These are phyloP conservation scores for Fregetta grallaria DNA, from an alignment of 2,113 vertebrate genomes.

Conservation along the genomic window DNA sequence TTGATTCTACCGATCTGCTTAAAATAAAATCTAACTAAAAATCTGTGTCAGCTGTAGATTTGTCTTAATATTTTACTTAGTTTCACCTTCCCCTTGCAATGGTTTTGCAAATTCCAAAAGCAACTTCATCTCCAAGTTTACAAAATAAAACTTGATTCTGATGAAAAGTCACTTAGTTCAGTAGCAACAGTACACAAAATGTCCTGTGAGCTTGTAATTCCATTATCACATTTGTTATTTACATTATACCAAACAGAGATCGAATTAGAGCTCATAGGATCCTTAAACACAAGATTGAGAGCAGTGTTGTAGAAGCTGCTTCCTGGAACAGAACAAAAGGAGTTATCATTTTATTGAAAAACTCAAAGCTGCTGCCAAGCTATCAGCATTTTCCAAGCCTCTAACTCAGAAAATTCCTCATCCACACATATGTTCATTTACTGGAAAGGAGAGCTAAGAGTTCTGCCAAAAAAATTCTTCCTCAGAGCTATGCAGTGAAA, in stretches of 20 bases:
- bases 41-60: background rate
- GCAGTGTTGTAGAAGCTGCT: background rate
- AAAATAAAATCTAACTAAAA: background rate
- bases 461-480: background rate
- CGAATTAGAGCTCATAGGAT: background rate
- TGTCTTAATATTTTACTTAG: background rate
- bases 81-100: background rate
- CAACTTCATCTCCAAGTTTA: background rate
- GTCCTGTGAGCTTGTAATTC: background rate
- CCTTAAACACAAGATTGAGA: background rate
- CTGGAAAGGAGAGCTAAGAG: background rate
- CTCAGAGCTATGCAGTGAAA: background rate
- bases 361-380: background rate
- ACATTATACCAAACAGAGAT: background rate
- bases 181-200: background rate
- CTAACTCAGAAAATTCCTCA: slow-evolving; percentile 30
- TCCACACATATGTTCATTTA: background rate
- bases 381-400: slow-evolving; percentile 9
- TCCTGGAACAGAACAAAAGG: background rate
- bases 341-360: background rate
- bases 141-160: background rate
- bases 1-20: background rate
- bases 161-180: background rate
- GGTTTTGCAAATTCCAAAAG: background rate
- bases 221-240: background rate